Base-by-base conservation (phyloP, 2,888 invertebrate species). In the Drosophila anomelani region DNA sequence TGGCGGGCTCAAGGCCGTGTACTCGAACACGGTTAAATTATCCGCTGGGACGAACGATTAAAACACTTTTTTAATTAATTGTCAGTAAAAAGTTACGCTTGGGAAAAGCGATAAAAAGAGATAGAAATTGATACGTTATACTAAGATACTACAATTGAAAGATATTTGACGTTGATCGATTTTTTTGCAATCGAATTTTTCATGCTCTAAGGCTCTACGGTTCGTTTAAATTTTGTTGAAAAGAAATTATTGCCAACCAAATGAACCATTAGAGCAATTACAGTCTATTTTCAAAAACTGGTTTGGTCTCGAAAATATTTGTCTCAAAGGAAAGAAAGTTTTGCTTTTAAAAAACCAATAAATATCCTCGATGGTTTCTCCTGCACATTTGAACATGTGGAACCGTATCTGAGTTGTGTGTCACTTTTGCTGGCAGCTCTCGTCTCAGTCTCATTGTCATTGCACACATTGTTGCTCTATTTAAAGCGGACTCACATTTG, bases 401-500 rank as follows among this genome's bases (percentile, higher is more conserved):
- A 29, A 51, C 51, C 64, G 43, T 51, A 74, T 73, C 62, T 63
- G 34, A 34, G 8, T 20, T 36, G 20, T 20, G 55, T 73, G 43
- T 55, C 58, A 53, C 62, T 47, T 56, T 72, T 62, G 72, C 73
- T 57, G 69, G 67, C 66, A 58, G 43, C 51, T 58, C 43, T 63
- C 72, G 53, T 53, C 63, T 73, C 58, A 20, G 51, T 51, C 56
- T 73, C 68, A 69, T 69, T 69, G 68, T 39, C 70, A 51, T 49
- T 58, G 68, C 69, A 49, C 67, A 68, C 69, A 68, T 56, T 69
- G 67, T 72, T 55, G 70, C 72, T 72, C 70, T 36, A 34, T 71
- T 70, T 72, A 61, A 71, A 70, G 69, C 57, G 29, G 49, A 44
- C 64, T 17, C 41, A n/a, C 56, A 56, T 71, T 63, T 57, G 47